Conservation (phyloP, 2,797 vertebrate species). For the Yasuhikotakia modesta region DNA sequence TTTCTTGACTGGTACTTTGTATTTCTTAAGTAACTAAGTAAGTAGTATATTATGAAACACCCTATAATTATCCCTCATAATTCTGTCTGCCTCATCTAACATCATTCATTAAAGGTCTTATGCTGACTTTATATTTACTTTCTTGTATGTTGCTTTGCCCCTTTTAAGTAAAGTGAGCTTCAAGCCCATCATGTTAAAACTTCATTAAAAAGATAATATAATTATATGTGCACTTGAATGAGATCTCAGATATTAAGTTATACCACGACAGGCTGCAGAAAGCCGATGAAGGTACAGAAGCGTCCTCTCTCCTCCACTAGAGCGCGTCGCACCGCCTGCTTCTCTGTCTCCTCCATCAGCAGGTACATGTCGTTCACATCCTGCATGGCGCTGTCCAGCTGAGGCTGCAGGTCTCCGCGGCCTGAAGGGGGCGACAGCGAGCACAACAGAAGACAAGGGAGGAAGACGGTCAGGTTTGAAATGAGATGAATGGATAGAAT, state of each 20-base stretch:
- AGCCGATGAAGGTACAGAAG: slow-evolving; percentile 93
- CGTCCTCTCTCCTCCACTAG: slow-evolving; percentile 92
- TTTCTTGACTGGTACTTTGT: no score
- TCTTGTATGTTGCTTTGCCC: not conserved
- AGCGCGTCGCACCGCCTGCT: slow-evolving; percentile 92
- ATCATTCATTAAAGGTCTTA: no score
- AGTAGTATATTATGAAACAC: no score
- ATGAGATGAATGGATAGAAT: not conserved
- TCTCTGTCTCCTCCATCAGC: slow-evolving; percentile 95
- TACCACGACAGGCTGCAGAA: slow-evolving; percentile 95
- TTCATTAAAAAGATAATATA: not conserved
- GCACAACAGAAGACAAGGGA: not conserved
- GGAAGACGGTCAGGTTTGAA: not conserved
- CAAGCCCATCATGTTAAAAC: not conserved
- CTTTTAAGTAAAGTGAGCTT: not conserved
- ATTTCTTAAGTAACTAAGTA: no score
- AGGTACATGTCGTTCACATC: slow-evolving; percentile 97
- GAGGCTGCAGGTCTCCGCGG: slow-evolving; percentile 92
- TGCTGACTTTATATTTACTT: not conserved
- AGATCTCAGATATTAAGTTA: slow-evolving; percentile 36
- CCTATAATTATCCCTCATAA: no score
- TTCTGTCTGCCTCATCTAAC: no score
- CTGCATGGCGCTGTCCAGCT: slow-evolving; percentile 94
- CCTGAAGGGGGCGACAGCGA: slow-evolving; percentile 71
- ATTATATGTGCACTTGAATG: not conserved